Evolutionary conservation across 2,797 vertebrate genomes (phyloP).

Genomic region (Silurus aristotelis): DNA sequence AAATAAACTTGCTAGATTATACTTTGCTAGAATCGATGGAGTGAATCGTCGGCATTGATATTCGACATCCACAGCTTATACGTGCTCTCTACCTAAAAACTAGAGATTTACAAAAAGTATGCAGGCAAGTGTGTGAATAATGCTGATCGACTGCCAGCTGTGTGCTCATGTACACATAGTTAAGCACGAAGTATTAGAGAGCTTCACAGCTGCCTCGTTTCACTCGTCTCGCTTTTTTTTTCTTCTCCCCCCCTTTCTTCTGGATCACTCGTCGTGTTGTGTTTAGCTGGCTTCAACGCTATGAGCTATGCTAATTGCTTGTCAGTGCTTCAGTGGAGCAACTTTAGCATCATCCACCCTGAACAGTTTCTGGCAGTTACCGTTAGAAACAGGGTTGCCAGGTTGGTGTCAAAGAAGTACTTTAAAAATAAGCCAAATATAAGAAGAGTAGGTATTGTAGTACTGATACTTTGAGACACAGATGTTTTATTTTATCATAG

Average conservation of each 20-base stretch:
- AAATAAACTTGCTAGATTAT: not conserved
- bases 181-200: constrained; percentile 9
- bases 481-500: not conserved
- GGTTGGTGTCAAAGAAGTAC: not conserved
- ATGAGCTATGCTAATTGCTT: constrained; percentile 17
- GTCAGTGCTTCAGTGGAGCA: constrained; percentile 29
- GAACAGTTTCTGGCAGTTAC: constrained; percentile 49
- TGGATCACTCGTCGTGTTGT: constrained; percentile 2
- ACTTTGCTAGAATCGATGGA: not conserved
- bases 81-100: not conserved
- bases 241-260: not conserved
- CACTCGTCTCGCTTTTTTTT: not conserved
- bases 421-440: not conserved
- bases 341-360: constrained; percentile 36
- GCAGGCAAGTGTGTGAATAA: not conserved
- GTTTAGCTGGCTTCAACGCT: not conserved
- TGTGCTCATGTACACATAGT: not conserved
- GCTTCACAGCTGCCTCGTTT: not conserved
- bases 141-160: not conserved
- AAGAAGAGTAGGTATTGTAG: not conserved
- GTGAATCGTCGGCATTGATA: too few relatives aligned
- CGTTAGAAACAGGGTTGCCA: constrained; percentile 5
- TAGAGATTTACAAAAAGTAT: not conserved
- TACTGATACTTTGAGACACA: not conserved
- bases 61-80: too few relatives aligned